A percentile compares a stretch with the other conserved stretches of the same genome.
phyloP scores from a whole-genome alignment of 2,797 vertebrate genomes.

The Botia almorhae region DNA sequence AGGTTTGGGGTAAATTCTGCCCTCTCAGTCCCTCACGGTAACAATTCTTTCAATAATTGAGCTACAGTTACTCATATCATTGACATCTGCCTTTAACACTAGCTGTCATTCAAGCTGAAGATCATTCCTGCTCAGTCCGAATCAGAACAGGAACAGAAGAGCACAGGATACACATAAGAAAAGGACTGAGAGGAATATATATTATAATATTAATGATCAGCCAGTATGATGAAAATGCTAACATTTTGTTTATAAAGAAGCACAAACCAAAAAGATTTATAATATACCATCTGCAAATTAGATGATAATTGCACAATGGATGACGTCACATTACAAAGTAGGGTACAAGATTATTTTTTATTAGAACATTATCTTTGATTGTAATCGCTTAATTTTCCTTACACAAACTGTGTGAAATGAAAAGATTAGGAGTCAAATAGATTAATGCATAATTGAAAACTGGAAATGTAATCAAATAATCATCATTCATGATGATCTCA shows the following conservation, averaged over 20 bases:
- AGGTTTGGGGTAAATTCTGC: slow-evolving; percentile 35
- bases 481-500: slow-evolving; percentile 9
- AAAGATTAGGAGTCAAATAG: slow-evolving; percentile 29
- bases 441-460: slow-evolving; percentile 32
- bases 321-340: background rate
- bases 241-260: no score
- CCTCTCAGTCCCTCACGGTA: background rate
- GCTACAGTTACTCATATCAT: slow-evolving; percentile 26
- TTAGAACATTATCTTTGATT: slow-evolving; percentile 19
- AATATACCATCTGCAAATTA: background rate
- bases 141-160: background rate
- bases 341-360: background rate
- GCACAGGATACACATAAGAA: background rate
- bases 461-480: slow-evolving; percentile 18
- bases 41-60: slow-evolving; percentile 51
- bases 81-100: slow-evolving; percentile 22
- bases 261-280: background rate
- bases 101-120: slow-evolving; percentile 4
- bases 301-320: background rate
- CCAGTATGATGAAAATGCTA: no score
- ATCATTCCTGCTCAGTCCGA: background rate
- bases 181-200: background rate
- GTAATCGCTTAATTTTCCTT: slow-evolving; percentile 23
- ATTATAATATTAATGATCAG: no score
- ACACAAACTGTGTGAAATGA: background rate